phyloP scores from a whole-genome alignment of 2,888 invertebrate species.

The Petrolisthes manimaculis region DNA sequence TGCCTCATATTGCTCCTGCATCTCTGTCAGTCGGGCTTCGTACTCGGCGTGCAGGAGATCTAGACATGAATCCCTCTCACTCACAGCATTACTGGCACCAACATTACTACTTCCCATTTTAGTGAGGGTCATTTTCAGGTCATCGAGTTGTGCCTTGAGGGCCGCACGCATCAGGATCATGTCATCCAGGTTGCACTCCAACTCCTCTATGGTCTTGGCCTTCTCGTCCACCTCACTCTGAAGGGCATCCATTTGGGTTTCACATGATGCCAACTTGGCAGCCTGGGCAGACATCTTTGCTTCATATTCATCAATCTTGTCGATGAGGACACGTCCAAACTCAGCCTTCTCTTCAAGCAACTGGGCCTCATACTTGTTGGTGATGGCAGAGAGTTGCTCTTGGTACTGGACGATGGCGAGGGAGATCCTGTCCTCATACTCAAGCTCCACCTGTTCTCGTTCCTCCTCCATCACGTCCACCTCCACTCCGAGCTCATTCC shows the following conservation, averaged over 20 bases:
- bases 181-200: slow-evolving; percentile 58
- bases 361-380: slow-evolving; percentile 37
- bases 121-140: slow-evolving; percentile 39
- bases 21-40: slow-evolving; percentile 36
- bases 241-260: slow-evolving; percentile 39
- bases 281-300: slow-evolving; percentile 34
- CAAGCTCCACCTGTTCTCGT: slow-evolving; percentile 41
- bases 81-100: slow-evolving; percentile 5
- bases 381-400: slow-evolving; percentile 32
- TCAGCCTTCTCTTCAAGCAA: slow-evolving; percentile 61
- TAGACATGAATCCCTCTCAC: slow-evolving; percentile 19
- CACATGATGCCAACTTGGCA: slow-evolving; percentile 42
- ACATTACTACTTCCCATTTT: neutral
- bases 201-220: slow-evolving; percentile 54
- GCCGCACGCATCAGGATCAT: slow-evolving; percentile 42
- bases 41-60: slow-evolving; percentile 45
- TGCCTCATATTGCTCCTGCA: slow-evolving; percentile 49
- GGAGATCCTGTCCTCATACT: slow-evolving; percentile 53
- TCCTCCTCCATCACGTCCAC: slow-evolving; percentile 48
- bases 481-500: slow-evolving; percentile 51
- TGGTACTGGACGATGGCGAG: slow-evolving; percentile 55
- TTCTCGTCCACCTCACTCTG: slow-evolving; percentile 59
- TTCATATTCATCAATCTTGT: slow-evolving; percentile 62
- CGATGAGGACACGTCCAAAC: slow-evolving; percentile 63
- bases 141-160: slow-evolving; percentile 46